Conservation (phyloP, 2,113 vertebrate genomes). For the Spheniscus mendiculus region DNA sequence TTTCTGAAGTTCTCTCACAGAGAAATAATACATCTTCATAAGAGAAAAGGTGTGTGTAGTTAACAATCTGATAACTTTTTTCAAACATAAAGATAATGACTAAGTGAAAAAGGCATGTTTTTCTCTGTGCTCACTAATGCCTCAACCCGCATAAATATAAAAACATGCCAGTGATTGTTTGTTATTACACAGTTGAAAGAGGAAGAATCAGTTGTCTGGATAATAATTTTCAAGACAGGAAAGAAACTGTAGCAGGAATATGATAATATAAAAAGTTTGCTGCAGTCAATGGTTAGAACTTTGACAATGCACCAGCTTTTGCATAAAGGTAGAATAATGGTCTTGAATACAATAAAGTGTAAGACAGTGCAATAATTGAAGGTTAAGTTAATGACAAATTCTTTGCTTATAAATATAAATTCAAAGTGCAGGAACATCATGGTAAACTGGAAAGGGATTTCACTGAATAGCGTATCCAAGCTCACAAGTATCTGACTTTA, state of each 20-base stretch:
- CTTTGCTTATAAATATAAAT: not conserved
- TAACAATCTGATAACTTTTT: not conserved
- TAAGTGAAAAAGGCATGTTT: not conserved
- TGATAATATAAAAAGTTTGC: not conserved
- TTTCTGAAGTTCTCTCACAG: not conserved
- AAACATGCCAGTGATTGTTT: not conserved
- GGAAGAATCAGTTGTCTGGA: not conserved
- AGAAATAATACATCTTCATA: not conserved
- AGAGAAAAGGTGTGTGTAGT: not conserved
- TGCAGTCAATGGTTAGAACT: not conserved
- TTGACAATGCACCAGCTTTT: not conserved
- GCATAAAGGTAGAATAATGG: not conserved
- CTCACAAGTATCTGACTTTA: not conserved
- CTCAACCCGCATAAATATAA: not conserved
- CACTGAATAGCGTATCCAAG: not conserved
- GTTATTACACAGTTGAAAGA: not conserved
- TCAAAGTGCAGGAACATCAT: not conserved
- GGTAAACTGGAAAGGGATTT: not conserved
- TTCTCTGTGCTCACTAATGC: not conserved
- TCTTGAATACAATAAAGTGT: not conserved
- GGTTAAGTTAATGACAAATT: not conserved
- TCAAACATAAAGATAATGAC: not conserved
- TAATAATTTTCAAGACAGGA: not conserved
- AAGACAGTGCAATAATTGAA: not conserved
- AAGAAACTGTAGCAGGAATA: not conserved